A percentile compares a stretch with the other conserved stretches of the same genome.
Conservation (phyloP, 2,797 vertebrate genomes). For the Glyptemys insculpta region DNA sequence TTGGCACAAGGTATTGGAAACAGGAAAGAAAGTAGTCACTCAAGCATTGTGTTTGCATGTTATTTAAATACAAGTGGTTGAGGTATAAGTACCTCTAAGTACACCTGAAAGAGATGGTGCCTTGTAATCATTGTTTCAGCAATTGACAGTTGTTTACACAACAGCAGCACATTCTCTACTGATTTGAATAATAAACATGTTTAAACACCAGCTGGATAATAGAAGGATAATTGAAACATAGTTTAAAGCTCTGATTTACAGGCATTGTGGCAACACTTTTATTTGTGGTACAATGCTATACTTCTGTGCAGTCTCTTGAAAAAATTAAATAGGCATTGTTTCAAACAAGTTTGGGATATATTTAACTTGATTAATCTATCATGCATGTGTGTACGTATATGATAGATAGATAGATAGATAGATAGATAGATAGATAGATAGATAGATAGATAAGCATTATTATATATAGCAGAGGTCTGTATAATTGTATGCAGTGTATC, state of each 20-base stretch:
- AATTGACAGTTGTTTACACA: slow-evolving; percentile 91
- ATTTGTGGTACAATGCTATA: slow-evolving; percentile 84
- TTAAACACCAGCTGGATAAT: slow-evolving; percentile 94
- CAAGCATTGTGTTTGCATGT: slow-evolving; percentile 93
- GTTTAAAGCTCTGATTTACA: slow-evolving; percentile 92
- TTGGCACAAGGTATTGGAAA: slow-evolving; percentile 88
- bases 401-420: slow-evolving; percentile 29
- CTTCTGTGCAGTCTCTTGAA: slow-evolving; percentile 77
- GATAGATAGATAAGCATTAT: background rate
- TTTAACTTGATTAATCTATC: slow-evolving; percentile 82
- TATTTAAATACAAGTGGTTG: slow-evolving; percentile 94
- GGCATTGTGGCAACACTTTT: slow-evolving; percentile 83
- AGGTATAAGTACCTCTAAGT: slow-evolving; percentile 91
- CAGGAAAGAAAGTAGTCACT: slow-evolving; percentile 85
- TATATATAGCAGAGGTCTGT: slow-evolving; percentile 32
- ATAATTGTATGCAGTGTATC: slow-evolving; percentile 9
- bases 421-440: background rate
- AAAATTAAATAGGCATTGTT: slow-evolving; percentile 80
- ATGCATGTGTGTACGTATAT: slow-evolving; percentile 47
- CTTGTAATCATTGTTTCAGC: slow-evolving; percentile 94
- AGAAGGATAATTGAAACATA: slow-evolving; percentile 97
- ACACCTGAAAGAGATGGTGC: slow-evolving; percentile 89
- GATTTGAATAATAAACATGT: slow-evolving; percentile 93
- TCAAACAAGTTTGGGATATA: slow-evolving; percentile 76
- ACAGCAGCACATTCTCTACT: slow-evolving; percentile 89